A percentile compares a stretch with the other conserved stretches of the same genome.
Evolutionary conservation across 2,888 invertebrate genomes (phyloP).

Genomic region (Polyploca ridens): DNA sequence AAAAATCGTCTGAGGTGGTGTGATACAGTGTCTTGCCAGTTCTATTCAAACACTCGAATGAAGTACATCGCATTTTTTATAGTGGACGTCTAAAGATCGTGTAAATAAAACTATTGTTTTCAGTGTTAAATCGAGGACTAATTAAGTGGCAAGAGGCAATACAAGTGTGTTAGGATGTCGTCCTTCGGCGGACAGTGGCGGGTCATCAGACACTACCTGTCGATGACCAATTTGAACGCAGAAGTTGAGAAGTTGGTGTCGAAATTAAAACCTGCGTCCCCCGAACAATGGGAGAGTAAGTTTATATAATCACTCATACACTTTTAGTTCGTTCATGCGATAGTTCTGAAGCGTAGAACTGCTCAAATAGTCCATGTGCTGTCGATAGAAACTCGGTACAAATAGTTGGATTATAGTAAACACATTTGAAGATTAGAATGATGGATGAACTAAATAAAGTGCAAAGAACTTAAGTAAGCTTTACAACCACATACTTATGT

Average conservation of each 20-base stretch:
- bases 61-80: not conserved
- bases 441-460: too few species aligned
- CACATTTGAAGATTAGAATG: too few species aligned
- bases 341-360: not conserved
- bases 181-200: slow-evolving; percentile 77
- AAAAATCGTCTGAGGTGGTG: slow-evolving; percentile 17
- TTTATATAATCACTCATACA: slow-evolving; percentile 20
- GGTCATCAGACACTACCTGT: slow-evolving; percentile 71
- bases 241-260: slow-evolving; percentile 74
- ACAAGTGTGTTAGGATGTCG: slow-evolving; percentile 52
- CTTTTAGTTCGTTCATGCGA: not conserved
- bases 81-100: not conserved
- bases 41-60: slow-evolving; percentile 13
- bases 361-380: not conserved
- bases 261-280: slow-evolving; percentile 63
- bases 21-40: not conserved
- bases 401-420: too few species aligned
- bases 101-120: not conserved
- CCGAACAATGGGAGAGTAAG: slow-evolving; percentile 78
- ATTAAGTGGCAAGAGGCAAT: not conserved
- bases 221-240: slow-evolving; percentile 61
- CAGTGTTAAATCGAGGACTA: not conserved
- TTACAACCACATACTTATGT: too few species aligned
- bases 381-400: too few species aligned
- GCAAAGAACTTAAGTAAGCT: too few species aligned